Evolutionary conservation across 2,113 vertebrate species (phyloP).

Genomic region (Crotalus viridis): DNA sequence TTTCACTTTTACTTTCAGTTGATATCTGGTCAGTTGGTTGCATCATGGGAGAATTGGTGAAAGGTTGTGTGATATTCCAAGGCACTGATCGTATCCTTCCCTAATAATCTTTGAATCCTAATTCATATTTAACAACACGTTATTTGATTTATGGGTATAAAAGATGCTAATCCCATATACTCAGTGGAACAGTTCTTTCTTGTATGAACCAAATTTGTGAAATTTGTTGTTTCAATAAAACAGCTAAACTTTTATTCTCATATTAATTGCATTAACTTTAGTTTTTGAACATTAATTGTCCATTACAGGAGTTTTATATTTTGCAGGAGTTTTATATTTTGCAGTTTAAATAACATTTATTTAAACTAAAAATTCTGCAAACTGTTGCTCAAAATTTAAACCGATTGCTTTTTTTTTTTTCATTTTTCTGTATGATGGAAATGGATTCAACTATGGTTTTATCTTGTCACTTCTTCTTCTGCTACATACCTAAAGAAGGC

Average conservation of each 20-base stretch:
- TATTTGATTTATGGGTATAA: slow-evolving; percentile 38
- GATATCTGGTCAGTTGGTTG: slow-evolving; percentile 99
- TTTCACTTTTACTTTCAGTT: slow-evolving; percentile 90
- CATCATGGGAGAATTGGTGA: slow-evolving; percentile 99
- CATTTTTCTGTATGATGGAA: slow-evolving; percentile 44
- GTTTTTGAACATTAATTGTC: slow-evolving; percentile 18
- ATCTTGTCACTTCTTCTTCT: slow-evolving; percentile 9
- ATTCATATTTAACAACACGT: slow-evolving; percentile 47
- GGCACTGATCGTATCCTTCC: slow-evolving; percentile 99
- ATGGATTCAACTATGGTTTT: slow-evolving; percentile 34
- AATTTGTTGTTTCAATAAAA: slow-evolving; percentile 47
- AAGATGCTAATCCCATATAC: slow-evolving; percentile 15
- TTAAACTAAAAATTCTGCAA: slow-evolving; percentile 45
- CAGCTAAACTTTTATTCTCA: slow-evolving; percentile 46
- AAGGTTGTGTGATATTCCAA: slow-evolving; percentile 98
- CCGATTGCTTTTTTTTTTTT: slow-evolving; percentile 34
- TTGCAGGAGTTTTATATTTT: slow-evolving; percentile 36
- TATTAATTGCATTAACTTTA: slow-evolving; percentile 32
- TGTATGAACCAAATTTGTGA: slow-evolving; percentile 55
- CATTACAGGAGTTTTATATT: slow-evolving; percentile 30
- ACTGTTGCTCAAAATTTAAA: slow-evolving; percentile 28
- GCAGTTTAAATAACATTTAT: slow-evolving; percentile 32
- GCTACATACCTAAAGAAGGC: slow-evolving; percentile 18
- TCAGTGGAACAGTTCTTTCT: slow-evolving; percentile 29
- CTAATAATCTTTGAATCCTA: slow-evolving; percentile 63